Base-by-base conservation (phyloP, 2,888 invertebrate species). In the Lithophane ornitopus region DNA sequence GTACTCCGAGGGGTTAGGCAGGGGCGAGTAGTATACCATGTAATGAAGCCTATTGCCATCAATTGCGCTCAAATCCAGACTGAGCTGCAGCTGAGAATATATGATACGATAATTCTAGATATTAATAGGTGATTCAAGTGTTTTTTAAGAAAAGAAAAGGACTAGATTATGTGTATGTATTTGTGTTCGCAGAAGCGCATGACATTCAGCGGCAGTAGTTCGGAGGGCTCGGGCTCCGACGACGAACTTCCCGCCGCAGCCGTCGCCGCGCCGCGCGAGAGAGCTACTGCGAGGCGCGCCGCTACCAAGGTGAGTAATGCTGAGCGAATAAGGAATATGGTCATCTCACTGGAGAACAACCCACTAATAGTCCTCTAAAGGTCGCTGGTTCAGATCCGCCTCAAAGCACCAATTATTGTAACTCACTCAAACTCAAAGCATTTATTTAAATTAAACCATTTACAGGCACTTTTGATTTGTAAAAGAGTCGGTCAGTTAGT, bases 181-280 rank as follows among this genome's bases (percentile, higher is more conserved):
- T 68, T 59, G 39, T 67, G 34, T 16, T 82, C 59, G 7, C 89
- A 91, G 93, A 93, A 94, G 84, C 93, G 95, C 88, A 95, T 94
- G 89, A 93, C 93, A 26, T 96, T 96, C 89, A 95, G 95, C 71
- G 97, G 96, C 70, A 96, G 96, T 84, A 94, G 94, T 16, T 95
- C 95, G 0, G 94, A 92, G 0, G 94, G 92, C 63, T 97, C 96
- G 0, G 93, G 80, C 6, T 95, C 95, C 0, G 96, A 96, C 54
- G 93, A 92, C 19, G 97, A 97, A 82, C 89, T 94, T 70, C 90
- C 80, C 1, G 49, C 86, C 0, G n/a, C 84, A 16, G 34, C 6
- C 19, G 0, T 93, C 91, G 65, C 90, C 95, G 11, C 94, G 76
- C 97, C 97, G 0, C 87, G 97, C 0, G 94, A 95, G 79, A 87